Percentiles rank a stretch among this genome's conserved stretches.
Evolutionary conservation across 2,113 vertebrate genomes (phyloP).

Genomic region (Sphyrna mokarran): DNA sequence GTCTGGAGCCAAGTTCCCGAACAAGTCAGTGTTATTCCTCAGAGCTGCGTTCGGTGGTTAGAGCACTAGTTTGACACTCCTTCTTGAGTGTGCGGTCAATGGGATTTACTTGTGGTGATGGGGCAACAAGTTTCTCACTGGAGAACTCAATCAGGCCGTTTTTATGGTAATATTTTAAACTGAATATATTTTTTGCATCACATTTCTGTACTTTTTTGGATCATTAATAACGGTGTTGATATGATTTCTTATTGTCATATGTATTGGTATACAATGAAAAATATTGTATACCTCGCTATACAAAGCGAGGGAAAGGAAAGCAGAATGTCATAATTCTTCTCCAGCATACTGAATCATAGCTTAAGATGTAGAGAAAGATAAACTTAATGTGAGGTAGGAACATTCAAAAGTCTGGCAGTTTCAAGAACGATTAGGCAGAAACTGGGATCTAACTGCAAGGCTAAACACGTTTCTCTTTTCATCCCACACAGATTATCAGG

Average conservation of each 20-base stretch:
- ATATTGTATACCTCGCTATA: too few relatives aligned
- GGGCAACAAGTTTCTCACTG: background rate
- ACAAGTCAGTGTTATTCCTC: background rate
- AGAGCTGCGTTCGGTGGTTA: background rate
- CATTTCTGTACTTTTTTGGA: background rate
- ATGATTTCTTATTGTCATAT: too few relatives aligned
- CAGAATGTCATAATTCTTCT: too few relatives aligned
- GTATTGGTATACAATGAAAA: too few relatives aligned
- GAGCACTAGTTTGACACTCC: background rate
- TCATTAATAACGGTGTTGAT: too few relatives aligned
- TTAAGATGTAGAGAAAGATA: too few relatives aligned
- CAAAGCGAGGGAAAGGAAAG: too few relatives aligned
- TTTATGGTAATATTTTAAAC: background rate
- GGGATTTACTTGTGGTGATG: background rate
- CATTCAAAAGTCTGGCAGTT: too few relatives aligned
- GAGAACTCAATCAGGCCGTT: background rate
- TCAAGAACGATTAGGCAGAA: background rate
- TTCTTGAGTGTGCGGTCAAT: background rate
- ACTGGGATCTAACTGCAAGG: background rate
- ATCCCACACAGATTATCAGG: slow-evolving; percentile 77
- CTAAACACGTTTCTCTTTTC: background rate
- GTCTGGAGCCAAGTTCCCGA: background rate
- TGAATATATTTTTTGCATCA: background rate
- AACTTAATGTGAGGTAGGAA: too few relatives aligned
- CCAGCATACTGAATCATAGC: too few relatives aligned